Percentiles rank a stretch among this genome's conserved stretches.
Conservation (phyloP, 2,888 invertebrate genomes). For the Agriotes lineatus region DNA sequence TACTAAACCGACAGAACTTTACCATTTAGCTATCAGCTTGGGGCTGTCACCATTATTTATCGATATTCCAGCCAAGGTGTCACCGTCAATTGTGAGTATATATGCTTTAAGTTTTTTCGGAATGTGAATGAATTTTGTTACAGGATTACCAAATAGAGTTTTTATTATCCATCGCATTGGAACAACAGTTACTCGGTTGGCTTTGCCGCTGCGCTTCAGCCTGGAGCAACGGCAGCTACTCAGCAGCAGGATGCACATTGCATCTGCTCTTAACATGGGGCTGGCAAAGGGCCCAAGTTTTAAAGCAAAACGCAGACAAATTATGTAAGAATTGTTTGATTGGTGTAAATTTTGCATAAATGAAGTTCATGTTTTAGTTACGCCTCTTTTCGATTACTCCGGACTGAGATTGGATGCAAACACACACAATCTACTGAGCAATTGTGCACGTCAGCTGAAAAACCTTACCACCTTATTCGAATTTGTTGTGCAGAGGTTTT, state of each 20-base stretch:
- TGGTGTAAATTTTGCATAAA: conserved; percentile 7
- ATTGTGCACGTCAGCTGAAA: conserved; percentile 78
- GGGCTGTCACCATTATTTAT: conserved; percentile 73
- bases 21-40: conserved; percentile 69
- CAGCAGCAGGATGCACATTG: conserved; percentile 77
- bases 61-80: conserved; percentile 59
- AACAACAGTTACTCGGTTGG: conserved; percentile 80
- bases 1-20: conserved; percentile 72
- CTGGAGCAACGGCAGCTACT: conserved; percentile 86
- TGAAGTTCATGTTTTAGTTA: conserved; percentile 62
- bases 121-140: not conserved
- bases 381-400: conserved; percentile 80
- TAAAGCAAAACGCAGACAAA: conserved; percentile 79
- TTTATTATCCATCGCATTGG: conserved; percentile 83
- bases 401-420: conserved; percentile 77
- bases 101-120: too few species aligned
- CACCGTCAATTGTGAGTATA: conserved; percentile 59
- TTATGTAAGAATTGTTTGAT: conserved; percentile 65
- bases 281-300: conserved; percentile 77
- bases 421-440: conserved; percentile 75
- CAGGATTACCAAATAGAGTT: conserved; percentile 76
- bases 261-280: conserved; percentile 82
- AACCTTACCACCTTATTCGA: conserved; percentile 76
- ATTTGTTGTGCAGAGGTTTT: conserved; percentile 72
- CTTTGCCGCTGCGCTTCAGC: conserved; percentile 80